Percentiles rank a stretch among this genome's conserved stretches.
phyloP scores from a whole-genome alignment of 1,140 invertebrate species.

The Musca vetustissima region DNA sequence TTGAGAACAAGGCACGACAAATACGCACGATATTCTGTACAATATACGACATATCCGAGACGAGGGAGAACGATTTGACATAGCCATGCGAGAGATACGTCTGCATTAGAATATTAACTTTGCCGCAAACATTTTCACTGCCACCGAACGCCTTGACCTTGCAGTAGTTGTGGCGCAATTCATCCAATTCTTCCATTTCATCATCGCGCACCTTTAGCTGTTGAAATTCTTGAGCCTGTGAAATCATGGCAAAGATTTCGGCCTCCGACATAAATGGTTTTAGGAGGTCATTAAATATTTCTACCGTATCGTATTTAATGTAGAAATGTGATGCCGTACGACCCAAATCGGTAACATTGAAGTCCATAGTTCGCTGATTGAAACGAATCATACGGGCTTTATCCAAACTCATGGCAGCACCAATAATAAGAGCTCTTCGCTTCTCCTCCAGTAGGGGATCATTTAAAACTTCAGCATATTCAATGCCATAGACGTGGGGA shows the following conservation, averaged over 20 bases:
- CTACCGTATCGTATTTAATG: slow-evolving; percentile 95
- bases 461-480: slow-evolving; percentile 69
- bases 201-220: slow-evolving; percentile 96
- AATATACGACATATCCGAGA: slow-evolving; percentile 92
- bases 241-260: slow-evolving; percentile 86
- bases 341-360: slow-evolving; percentile 86
- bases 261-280: slow-evolving; percentile 81
- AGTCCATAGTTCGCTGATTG: slow-evolving; percentile 78
- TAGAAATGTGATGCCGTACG: slow-evolving; percentile 97
- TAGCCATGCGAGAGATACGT: slow-evolving; percentile 80
- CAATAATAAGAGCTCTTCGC: slow-evolving; percentile 74
- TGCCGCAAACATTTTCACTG: slow-evolving; percentile 87
- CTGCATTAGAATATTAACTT: slow-evolving; percentile 97
- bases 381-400: slow-evolving; percentile 94
- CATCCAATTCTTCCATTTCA: slow-evolving; percentile 88
- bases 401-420: slow-evolving; percentile 82
- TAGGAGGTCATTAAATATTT: slow-evolving; percentile 83
- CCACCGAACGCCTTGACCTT: slow-evolving; percentile 76
- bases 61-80: slow-evolving; percentile 85
- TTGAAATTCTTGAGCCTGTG: slow-evolving; percentile 90
- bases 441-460: slow-evolving; percentile 76
- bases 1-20: slow-evolving; percentile 90
- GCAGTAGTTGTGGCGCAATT: slow-evolving; percentile 71
- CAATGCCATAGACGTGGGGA: slow-evolving; percentile 87
- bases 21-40: slow-evolving; percentile 92